Conservation (phyloP, 2,113 vertebrate genomes). For the Herpailurus yagouaroundi region DNA sequence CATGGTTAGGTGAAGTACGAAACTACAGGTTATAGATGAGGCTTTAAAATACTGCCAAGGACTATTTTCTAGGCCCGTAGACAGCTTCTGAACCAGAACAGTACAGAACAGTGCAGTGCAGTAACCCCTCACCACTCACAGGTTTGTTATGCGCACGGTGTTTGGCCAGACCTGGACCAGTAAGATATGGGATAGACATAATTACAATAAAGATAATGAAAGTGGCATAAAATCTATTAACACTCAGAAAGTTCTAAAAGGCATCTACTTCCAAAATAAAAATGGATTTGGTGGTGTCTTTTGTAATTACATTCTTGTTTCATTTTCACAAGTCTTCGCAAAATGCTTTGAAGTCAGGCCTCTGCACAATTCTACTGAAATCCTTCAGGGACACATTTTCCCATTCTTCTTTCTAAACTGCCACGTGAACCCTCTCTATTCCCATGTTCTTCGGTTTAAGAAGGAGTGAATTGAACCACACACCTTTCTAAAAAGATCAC, state of each 20-base stretch:
- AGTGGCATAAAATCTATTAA: not conserved
- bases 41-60: slow-evolving; percentile 1
- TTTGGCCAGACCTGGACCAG: not conserved
- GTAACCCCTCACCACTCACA: not conserved
- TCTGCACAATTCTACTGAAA: not conserved
- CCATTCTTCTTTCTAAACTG: not conserved
- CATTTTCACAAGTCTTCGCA: slow-evolving; percentile 34
- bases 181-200: not conserved
- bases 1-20: not conserved
- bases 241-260: not conserved
- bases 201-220: not conserved
- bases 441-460: not conserved
- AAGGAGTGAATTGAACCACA: not conserved
- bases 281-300: not conserved
- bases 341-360: slow-evolving; percentile 22
- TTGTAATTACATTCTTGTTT: slow-evolving; percentile 16
- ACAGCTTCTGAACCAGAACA: not conserved
- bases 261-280: slow-evolving; percentile 32
- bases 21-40: not conserved
- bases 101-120: not conserved
- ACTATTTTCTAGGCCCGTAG: not conserved
- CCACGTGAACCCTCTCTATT: not conserved
- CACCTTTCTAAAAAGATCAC: not conserved
- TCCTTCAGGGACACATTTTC: not conserved
- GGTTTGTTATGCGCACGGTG: not conserved